Evolutionary conservation across 1,140 invertebrate genomes (phyloP).

Genomic region (Drosophila nikananu): DNA sequence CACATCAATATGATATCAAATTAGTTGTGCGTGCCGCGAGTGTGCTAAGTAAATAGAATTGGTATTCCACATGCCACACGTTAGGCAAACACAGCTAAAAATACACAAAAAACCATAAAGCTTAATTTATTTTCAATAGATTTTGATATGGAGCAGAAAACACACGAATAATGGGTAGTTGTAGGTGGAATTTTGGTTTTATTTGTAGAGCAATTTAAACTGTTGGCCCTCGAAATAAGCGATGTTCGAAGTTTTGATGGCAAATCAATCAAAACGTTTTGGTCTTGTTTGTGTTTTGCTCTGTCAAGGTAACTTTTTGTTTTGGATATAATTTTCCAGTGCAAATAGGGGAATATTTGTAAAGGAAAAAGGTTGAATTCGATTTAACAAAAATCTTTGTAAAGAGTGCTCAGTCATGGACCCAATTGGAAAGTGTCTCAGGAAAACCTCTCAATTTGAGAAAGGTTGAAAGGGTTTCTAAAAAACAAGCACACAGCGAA

Average conservation of each 20-base stretch:
- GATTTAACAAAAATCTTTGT: background rate
- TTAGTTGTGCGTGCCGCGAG: slow-evolving; percentile 22
- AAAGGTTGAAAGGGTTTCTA: background rate
- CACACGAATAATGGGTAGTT: background rate
- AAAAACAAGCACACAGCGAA: too few relatives aligned
- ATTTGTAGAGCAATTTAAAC: slow-evolving; percentile 24
- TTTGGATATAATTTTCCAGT: background rate
- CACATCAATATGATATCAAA: slow-evolving; percentile 14
- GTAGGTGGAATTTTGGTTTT: slow-evolving; percentile 7
- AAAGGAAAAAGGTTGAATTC: background rate
- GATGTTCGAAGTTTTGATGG: slow-evolving; percentile 11
- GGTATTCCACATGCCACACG: slow-evolving; percentile 17
- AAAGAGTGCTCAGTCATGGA: too few relatives aligned
- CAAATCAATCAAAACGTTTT: slow-evolving; percentile 21
- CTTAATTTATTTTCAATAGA: slow-evolving; percentile 15
- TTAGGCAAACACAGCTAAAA: slow-evolving; percentile 21
- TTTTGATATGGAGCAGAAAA: background rate
- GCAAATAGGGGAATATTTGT: background rate
- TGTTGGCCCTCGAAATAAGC: slow-evolving; percentile 3
- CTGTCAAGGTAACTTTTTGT: background rate
- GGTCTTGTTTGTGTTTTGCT: slow-evolving; percentile 2
- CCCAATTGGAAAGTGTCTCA: too few relatives aligned
- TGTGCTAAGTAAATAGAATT: slow-evolving; percentile 16
- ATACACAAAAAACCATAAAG: slow-evolving; percentile 6
- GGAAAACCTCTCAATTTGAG: background rate